These are phyloP conservation scores for Macrotis lagotis DNA, from an alignment of 2,113 vertebrate genomes.

Conservation along the genomic window DNA sequence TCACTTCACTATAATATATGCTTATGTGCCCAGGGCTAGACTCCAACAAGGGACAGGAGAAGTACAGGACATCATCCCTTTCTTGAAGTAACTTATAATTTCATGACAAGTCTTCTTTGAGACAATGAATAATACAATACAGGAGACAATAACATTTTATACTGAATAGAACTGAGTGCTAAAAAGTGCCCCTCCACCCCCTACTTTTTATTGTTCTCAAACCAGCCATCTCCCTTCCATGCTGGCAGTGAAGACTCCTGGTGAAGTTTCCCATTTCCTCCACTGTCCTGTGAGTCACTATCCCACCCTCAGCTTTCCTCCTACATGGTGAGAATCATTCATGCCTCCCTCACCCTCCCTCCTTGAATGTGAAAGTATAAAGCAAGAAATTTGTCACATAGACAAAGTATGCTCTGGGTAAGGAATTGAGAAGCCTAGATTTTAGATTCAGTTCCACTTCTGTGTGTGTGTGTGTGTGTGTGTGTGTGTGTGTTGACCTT, in stretches of 20 bases:
- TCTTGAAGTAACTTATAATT: neutral
- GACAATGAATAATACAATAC: neutral
- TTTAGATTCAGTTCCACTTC: neutral
- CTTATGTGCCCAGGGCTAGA: neutral
- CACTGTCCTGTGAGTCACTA: slow-evolving; percentile 59
- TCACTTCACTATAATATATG: neutral
- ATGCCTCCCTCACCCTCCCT: neutral
- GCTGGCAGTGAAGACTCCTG: neutral
- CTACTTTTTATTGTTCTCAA: neutral
- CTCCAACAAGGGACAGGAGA: neutral
- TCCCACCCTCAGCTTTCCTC: neutral
- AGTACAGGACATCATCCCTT: neutral
- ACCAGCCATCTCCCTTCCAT: slow-evolving; percentile 4
- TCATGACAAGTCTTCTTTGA: neutral
- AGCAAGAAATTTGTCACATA: neutral
- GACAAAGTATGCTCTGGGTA: neutral
- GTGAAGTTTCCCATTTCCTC: slow-evolving; percentile 10
- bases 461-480: neutral
- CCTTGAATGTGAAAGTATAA: neutral
- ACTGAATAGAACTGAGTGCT: neutral
- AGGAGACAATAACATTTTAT: neutral
- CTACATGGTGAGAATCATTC: neutral
- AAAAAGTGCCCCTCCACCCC: neutral
- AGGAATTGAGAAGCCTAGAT: neutral
- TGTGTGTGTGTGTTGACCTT: neutral